Base-by-base conservation (phyloP, 2,113 vertebrate genomes). In the Anser brachyrhynchus region DNA sequence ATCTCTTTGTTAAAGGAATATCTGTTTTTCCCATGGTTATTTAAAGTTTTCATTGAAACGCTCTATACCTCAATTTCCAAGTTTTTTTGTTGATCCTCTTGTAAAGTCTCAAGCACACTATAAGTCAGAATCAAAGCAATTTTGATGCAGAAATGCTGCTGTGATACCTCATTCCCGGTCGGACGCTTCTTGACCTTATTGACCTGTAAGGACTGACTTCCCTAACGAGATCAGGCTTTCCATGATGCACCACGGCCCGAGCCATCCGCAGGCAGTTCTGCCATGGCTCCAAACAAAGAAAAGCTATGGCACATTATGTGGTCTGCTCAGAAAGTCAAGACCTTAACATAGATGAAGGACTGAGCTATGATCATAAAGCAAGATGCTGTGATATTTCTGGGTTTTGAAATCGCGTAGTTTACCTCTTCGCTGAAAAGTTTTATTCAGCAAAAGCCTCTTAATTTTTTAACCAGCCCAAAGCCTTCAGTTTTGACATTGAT, bases 51-150 rank as follows among this genome's bases (percentile, higher is more conserved):
- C 54, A 29, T 31, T 70, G 77, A 76, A 95, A 79, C 12, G 39
- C 14, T 44, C 4, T 64, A 25, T 25, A 49, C 33, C 58, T 87
- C 35, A 26, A 84, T 73, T 73, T 66, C 65, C 54, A 69, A 92
- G 39, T 14, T 1, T 3, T 72, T 89, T 86, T 70, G 28, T 61
- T 80, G 35, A 12, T 14, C 5, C 46, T 43, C 57, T 59, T 61
- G n/a, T 28, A 21, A 46, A 80, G 92, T 81, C 77, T 81, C 28
- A 51, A 46, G 25, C 66, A 61, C 18, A 62, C 46, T 44, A 79
- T 49, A 96, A 88, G 80, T 79, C 79, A 66, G 64, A 94, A 92
- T 79, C 71, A 93, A 94, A 96, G 87, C 29, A 54, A 29, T 72
- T 93, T 84, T 75, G 33, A 66, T 90, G 77, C 70, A 91, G 91